Conservation (phyloP, 2,113 vertebrate genomes). For the Hemiprocne comata region DNA sequence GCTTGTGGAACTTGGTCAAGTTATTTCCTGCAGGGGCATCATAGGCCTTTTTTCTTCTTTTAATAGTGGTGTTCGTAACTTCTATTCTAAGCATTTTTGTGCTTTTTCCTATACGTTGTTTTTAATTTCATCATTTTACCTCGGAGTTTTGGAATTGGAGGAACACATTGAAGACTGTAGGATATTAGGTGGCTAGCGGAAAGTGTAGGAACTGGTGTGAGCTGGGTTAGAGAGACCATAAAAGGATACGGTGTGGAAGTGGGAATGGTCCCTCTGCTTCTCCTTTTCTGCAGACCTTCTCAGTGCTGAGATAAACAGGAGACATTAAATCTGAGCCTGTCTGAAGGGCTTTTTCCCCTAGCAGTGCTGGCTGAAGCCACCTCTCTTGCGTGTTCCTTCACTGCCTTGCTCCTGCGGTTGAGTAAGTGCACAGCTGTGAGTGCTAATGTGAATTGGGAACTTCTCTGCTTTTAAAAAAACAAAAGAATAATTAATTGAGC, state of each 20-base stretch:
- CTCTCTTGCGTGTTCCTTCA: not conserved
- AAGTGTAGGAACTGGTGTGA: not conserved
- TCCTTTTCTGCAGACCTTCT: not conserved
- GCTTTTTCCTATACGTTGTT: not conserved
- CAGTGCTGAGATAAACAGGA: not conserved
- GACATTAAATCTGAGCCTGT: not conserved
- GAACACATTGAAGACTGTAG: rapidly evolving
- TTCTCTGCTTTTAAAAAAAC: not conserved
- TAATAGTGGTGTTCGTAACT: not conserved
- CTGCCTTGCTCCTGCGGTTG: not conserved
- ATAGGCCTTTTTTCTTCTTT: not conserved
- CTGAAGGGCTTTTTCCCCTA: not conserved
- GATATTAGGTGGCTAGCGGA: rapidly evolving
- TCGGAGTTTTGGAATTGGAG: not conserved
- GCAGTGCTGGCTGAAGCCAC: not conserved
- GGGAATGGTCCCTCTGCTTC: not conserved
- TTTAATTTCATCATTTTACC: not conserved
- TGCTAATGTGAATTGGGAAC: not conserved
- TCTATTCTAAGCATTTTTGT: not conserved
- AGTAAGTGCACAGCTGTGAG: rapidly evolving
- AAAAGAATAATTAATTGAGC: not conserved
- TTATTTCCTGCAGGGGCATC: not conserved
- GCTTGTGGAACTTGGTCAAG: not conserved
- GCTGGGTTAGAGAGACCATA: not conserved
- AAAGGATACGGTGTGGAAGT: not conserved